Percentiles rank a stretch among this genome's conserved stretches.
Evolutionary conservation across 2,888 invertebrate genomes (phyloP).

Genomic region (Eilema depressum): DNA sequence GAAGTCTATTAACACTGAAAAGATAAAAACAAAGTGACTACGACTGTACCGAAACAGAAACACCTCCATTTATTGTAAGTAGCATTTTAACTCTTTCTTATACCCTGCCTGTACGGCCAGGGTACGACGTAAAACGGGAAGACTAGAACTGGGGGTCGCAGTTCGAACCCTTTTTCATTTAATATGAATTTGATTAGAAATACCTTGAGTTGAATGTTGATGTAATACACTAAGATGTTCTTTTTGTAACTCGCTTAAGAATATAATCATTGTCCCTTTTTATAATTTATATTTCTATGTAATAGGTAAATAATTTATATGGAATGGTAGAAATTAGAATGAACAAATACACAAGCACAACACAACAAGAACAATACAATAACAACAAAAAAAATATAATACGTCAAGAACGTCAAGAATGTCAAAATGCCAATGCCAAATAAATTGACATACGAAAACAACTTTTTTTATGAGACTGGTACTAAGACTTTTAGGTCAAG

Average conservation of each 20-base stretch:
- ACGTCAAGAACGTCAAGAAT: background rate
- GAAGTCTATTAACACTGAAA: conserved; percentile 90
- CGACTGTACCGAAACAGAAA: background rate
- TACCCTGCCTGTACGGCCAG: background rate
- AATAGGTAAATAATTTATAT: too few relatives aligned
- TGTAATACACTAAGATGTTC: conserved; percentile 74
- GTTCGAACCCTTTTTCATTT: background rate
- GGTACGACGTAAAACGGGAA: background rate
- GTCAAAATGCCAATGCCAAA: background rate
- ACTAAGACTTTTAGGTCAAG: too few relatives aligned
- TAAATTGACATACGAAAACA: too few relatives aligned
- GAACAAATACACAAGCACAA: too few relatives aligned
- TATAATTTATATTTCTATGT: background rate
- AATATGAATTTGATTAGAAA: background rate
- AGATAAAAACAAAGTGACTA: conserved; percentile 29
- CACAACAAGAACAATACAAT: too few relatives aligned
- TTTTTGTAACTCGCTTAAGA: conserved; percentile 80
- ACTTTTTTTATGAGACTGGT: too few relatives aligned
- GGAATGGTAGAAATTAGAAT: too few relatives aligned
- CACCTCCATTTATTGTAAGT: background rate
- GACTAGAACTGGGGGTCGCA: background rate
- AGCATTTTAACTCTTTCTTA: background rate
- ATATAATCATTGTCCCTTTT: conserved; percentile 76
- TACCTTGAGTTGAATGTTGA: conserved; percentile 76
- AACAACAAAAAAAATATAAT: too few relatives aligned